A percentile compares a stretch with the other conserved stretches of the same genome.
Evolutionary conservation across 1,140 invertebrate species (phyloP).

Genomic region (Drosophila serrata): DNA sequence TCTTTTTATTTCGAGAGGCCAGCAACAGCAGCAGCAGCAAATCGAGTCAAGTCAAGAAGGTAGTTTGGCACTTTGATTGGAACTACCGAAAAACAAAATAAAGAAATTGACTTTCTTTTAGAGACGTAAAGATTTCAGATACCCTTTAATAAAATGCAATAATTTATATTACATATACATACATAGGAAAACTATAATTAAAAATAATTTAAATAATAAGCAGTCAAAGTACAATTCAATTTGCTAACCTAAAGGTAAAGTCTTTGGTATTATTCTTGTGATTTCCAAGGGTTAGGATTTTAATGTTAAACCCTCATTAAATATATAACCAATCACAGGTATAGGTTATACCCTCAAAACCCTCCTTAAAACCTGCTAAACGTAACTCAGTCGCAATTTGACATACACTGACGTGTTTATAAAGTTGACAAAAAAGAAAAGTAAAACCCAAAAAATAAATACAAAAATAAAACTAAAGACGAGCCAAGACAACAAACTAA

Average conservation of each 20-base stretch:
- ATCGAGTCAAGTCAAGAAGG: conserved; percentile 45
- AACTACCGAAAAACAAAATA: conserved; percentile 61
- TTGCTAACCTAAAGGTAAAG: background rate
- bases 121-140: background rate
- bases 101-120: conserved; percentile 2
- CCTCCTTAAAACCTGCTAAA: conserved; percentile 30
- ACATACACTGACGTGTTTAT: conserved; percentile 74
- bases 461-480: conserved; percentile 4
- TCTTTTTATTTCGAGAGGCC: conserved; percentile 21
- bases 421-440: conserved; percentile 41
- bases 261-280: background rate
- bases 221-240: background rate
- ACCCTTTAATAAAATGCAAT: background rate
- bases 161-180: background rate
- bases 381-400: conserved; percentile 75
- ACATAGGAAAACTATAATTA: background rate
- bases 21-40: no score
- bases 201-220: background rate
- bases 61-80: conserved; percentile 78
- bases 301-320: no score
- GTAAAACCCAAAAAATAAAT: conserved; percentile 34
- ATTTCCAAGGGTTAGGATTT: no score
- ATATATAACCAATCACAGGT: no score
- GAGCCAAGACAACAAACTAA: conserved; percentile 17
- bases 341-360: no score